Evolutionary conservation across 2,113 vertebrate species (phyloP).

Genomic region (Psophia crepitans): DNA sequence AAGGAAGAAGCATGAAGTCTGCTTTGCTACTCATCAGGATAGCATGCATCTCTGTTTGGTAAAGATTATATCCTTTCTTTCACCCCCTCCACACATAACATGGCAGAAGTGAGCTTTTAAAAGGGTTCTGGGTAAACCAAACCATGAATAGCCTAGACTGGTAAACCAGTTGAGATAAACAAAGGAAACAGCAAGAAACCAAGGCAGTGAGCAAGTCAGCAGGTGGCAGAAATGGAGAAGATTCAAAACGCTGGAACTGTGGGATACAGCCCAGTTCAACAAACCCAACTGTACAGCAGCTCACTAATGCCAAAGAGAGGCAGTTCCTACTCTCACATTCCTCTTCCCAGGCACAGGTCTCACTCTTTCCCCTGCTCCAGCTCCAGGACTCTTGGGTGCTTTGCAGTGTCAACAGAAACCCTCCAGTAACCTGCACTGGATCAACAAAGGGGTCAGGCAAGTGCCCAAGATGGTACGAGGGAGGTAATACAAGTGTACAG

Average conservation of each 20-base stretch:
- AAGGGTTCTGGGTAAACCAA: background rate
- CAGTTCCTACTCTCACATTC: background rate
- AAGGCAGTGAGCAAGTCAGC: background rate
- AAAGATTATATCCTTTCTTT: background rate
- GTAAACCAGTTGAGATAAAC: background rate
- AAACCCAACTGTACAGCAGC: background rate
- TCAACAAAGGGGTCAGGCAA: background rate
- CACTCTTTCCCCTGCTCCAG: background rate
- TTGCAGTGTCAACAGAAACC: background rate
- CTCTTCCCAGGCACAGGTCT: background rate
- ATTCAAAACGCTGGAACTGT: background rate
- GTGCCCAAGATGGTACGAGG: background rate
- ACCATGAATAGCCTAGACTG: background rate
- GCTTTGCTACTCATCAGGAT: background rate
- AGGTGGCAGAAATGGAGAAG: background rate
- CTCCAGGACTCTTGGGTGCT: background rate
- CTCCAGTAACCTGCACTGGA: background rate
- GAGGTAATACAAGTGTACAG: background rate
- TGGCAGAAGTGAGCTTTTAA: background rate
- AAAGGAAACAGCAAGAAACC: background rate
- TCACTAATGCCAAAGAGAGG: background rate
- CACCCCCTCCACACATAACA: background rate
- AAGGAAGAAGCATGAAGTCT: background rate
- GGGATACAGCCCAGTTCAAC: background rate
- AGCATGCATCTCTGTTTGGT: background rate